Percentiles rank a stretch among this genome's conserved stretches.
Evolutionary conservation across 2,797 vertebrate species (phyloP).

Genomic region (Scleropages formosus): DNA sequence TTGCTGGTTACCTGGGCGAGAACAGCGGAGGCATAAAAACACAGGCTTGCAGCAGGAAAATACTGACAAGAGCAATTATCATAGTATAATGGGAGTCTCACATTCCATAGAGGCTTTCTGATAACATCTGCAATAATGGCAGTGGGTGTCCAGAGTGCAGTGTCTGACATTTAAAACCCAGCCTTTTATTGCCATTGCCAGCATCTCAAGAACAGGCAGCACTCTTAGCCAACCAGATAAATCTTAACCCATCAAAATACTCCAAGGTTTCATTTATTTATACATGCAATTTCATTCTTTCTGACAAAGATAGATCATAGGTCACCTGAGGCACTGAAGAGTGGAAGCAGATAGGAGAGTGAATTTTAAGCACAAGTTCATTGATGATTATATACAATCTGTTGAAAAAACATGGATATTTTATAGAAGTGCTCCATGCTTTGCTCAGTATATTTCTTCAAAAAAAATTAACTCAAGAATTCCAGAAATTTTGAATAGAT

Average conservation of each 20-base stretch:
- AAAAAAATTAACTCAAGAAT: no score
- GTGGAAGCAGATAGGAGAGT: no score
- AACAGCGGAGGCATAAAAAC: background rate
- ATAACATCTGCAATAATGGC: slow-evolving; percentile 20
- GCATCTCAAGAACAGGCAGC: background rate
- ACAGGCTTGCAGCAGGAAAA: background rate
- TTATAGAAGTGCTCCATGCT: no score
- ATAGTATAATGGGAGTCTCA: background rate
- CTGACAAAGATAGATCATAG: no score
- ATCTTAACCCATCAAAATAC: background rate
- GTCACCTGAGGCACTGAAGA: no score
- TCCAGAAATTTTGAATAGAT: no score
- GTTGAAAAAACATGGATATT: no score
- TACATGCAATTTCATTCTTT: no score
- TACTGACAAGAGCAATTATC: background rate
- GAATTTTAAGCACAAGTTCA: no score
- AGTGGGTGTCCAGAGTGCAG: background rate
- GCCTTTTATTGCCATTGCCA: background rate
- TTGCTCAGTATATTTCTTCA: no score
- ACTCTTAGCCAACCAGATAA: background rate
- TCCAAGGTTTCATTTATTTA: no score
- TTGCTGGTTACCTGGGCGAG: background rate
- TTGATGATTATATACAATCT: no score
- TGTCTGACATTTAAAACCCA: background rate
- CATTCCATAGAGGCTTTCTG: slow-evolving; percentile 7